A percentile compares a stretch with the other conserved stretches of the same genome.
Evolutionary conservation across 2,888 invertebrate genomes (phyloP).

Genomic region (Didymodactylos carnosus): DNA sequence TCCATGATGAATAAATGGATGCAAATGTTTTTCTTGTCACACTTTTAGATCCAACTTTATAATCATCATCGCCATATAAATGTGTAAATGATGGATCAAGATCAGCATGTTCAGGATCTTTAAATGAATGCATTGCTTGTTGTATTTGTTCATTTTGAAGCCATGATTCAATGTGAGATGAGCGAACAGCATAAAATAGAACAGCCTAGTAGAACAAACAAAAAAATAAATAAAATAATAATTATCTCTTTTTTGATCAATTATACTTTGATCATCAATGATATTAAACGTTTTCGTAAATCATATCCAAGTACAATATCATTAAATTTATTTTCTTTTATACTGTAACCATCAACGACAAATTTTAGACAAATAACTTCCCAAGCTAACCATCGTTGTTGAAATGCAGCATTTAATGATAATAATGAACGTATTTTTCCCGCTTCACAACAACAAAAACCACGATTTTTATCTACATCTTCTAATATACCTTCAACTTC

Average conservation of each 20-base stretch:
- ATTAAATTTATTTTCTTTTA: conserved; percentile 85
- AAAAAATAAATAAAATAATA: not conserved
- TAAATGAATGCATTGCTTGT: not conserved
- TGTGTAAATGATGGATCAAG: conserved; percentile 1
- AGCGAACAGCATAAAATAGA: conserved; percentile 7
- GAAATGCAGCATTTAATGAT: conserved; percentile 87
- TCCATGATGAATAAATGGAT: not conserved
- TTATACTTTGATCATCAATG: conserved; percentile 78
- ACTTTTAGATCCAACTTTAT: not conserved
- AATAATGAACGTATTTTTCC: conserved; percentile 68
- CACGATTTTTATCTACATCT: conserved; percentile 81
- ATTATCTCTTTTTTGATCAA: not conserved
- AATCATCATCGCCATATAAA: conserved; percentile 1
- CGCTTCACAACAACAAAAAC: conserved; percentile 75
- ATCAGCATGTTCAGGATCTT: not conserved
- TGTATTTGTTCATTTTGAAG: conserved; percentile 1
- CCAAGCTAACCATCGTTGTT: conserved; percentile 91
- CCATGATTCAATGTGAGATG: not conserved
- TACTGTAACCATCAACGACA: conserved; percentile 90
- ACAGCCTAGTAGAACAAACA: not conserved
- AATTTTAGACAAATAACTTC: conserved; percentile 82
- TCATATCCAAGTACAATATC: conserved; percentile 94
- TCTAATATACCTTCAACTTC: conserved; percentile 88
- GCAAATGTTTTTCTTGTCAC: not conserved
- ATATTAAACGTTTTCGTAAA: conserved; percentile 80